A percentile compares a stretch with the other conserved stretches of the same genome.
Evolutionary conservation across 2,113 vertebrate genomes (phyloP).

Genomic region (Nettapus auritus): DNA sequence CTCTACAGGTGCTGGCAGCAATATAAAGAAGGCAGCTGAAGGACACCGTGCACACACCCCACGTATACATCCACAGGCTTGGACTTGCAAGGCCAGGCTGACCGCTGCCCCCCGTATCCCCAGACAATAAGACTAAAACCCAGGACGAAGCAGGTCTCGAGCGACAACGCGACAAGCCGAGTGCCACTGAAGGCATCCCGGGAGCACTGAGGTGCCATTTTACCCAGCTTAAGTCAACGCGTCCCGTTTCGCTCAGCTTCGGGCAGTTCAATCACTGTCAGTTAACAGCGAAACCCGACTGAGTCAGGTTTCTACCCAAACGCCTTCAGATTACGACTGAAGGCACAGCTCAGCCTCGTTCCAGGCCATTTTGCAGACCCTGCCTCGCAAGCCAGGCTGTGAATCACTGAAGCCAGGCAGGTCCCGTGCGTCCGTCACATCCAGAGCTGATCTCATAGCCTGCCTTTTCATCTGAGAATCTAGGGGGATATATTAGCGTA

Average conservation of each 20-base stretch:
- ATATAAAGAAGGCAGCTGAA: background rate
- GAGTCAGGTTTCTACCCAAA: background rate
- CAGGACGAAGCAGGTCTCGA: background rate
- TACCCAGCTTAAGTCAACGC: background rate
- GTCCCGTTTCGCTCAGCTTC: background rate
- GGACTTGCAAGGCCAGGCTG: background rate
- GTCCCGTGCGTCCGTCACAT: background rate
- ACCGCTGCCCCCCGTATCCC: background rate
- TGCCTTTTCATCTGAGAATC: background rate
- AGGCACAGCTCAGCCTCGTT: background rate
- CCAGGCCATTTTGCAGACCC: background rate
- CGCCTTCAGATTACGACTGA: background rate
- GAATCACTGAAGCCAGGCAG: constrained; percentile 28
- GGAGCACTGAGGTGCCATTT: background rate
- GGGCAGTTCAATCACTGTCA: background rate
- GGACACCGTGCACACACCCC: background rate
- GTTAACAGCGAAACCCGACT: background rate
- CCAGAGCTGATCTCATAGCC: background rate
- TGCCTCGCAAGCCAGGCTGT: background rate
- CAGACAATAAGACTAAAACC: background rate
- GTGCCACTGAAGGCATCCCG: background rate
- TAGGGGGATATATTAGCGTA: background rate
- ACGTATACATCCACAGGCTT: fast-evolving
- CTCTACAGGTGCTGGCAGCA: background rate
- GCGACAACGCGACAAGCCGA: background rate